Percentiles rank a stretch among this genome's conserved stretches.
Conservation (phyloP, 1,140 invertebrate species). For the Oscheius sp. region DNA sequence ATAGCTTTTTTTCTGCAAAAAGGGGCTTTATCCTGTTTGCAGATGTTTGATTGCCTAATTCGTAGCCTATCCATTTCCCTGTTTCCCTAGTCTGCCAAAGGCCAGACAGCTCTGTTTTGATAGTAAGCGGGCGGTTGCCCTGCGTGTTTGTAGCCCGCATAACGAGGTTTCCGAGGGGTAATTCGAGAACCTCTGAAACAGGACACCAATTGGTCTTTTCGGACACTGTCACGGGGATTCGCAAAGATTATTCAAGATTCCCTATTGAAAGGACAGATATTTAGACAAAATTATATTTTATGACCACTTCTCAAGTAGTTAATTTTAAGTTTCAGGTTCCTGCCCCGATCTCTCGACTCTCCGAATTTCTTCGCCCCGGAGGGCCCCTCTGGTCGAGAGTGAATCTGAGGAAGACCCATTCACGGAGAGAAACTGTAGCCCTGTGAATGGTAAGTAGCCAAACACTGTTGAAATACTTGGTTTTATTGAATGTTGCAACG, state of each 20-base stretch:
- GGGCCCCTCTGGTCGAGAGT: neutral
- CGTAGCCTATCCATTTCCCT: too few relatives aligned
- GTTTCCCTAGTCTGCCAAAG: too few relatives aligned
- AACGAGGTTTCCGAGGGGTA: neutral
- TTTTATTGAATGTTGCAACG: too few relatives aligned
- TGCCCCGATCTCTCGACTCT: conserved; percentile 24
- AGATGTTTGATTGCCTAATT: too few relatives aligned
- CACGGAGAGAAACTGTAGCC: conserved; percentile 21
- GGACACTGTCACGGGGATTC: too few relatives aligned
- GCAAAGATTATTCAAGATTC: too few relatives aligned
- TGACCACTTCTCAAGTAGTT: neutral
- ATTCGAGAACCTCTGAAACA: neutral
- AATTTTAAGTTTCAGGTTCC: conserved; percentile 7
- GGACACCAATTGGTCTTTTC: neutral
- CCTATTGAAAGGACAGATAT: neutral
- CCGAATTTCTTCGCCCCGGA: neutral
- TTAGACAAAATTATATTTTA: neutral
- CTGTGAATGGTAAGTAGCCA: conserved; percentile 7
- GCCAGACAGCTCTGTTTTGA: too few relatives aligned
- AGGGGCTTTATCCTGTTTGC: too few relatives aligned
- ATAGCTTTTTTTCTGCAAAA: too few relatives aligned
- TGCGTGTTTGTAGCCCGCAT: neutral
- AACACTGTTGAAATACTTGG: neutral
- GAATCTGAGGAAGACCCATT: conserved; percentile 25
- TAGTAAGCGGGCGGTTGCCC: too few relatives aligned